phyloP scores from a whole-genome alignment of 2,113 vertebrate genomes.

The Aphelocoma coerulescens region DNA sequence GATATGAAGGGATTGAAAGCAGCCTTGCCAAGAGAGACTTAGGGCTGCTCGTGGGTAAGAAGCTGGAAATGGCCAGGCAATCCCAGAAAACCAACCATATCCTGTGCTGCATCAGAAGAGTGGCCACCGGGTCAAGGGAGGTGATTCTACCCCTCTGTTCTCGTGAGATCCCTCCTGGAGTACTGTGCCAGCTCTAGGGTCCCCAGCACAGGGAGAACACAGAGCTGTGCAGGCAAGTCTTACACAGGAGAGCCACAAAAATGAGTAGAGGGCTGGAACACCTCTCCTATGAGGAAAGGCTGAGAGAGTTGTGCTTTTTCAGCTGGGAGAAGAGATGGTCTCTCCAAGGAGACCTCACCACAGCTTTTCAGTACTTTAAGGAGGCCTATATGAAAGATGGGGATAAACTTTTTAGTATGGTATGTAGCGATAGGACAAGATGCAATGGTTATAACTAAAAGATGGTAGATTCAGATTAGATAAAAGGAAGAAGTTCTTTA shows the following conservation, averaged over 20 bases:
- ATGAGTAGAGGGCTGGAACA: not conserved
- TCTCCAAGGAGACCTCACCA: not conserved
- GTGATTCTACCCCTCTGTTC: not conserved
- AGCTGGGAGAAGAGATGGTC: not conserved
- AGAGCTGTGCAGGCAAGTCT: too few relatives aligned
- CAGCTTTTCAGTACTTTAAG: not conserved
- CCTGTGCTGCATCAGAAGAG: not conserved
- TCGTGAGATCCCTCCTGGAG: fast-evolving
- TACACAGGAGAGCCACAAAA: not conserved
- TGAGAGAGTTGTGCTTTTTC: not conserved
- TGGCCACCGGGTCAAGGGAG: not conserved
- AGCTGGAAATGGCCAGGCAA: not conserved
- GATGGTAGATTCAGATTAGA: not conserved
- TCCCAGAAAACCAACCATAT: not conserved
- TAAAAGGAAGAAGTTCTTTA: not conserved
- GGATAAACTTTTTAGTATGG: not conserved
- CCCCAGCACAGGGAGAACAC: not conserved
- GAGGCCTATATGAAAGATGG: not conserved
- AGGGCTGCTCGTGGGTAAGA: not conserved
- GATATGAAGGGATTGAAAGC: not conserved
- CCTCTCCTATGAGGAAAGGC: not conserved
- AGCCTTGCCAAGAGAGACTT: not conserved
- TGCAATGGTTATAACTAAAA: not conserved
- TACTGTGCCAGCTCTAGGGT: not conserved
- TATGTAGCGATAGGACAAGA: not conserved